Evolutionary conservation across 2,888 invertebrate genomes (phyloP), one percentile per base, ranked within the genome.

Genomic region (Biston betularia): DNA sequence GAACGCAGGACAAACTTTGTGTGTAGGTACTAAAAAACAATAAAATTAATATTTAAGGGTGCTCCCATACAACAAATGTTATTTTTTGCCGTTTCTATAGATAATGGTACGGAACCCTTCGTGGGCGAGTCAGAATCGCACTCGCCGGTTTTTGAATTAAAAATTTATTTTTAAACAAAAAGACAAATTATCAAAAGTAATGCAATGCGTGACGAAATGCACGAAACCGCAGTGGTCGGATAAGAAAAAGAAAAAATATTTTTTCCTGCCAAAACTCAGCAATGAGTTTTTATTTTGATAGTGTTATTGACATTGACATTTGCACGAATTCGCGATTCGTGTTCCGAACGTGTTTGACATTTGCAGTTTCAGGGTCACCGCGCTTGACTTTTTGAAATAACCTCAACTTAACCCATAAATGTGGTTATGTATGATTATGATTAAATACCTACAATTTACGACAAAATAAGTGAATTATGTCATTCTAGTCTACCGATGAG

Each of bases 251-350:
- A 24, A 10, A 48, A 33, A 48, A 48, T 48, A 15, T 35, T 24
- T 24, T 24, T 24, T 24, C 24, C 24, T 3, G 24, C 24, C 24
- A 24, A 24, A 24, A 24, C 24, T 24, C 24, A 24, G 24, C 24
- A 48, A 57, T 48, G 48, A 57, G 38, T 38, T 48, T 48, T 38
- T 24, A 24, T 50, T n/a, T 49, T 33, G 40, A 49, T 58, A 58
- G 55, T 62, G 48, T 59, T 44, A 61, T 44, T 69, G 71, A 70
- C 73, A 73, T 70, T 73, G 73, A 67, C 68, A 65, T 61, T 61
- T 65, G 54, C 54, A 38, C 57, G 38, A 66, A 53, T 59, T 67
- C 62, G 59, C 66, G 60, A 69, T 71, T 70, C 52, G 42, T 15
- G 56, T 59, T 63, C 50, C 34, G 45, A 48, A 63, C 55, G 15